These are phyloP conservation scores for Limnephilus auricula DNA, from an alignment of 2,888 invertebrate species.

Conservation along the genomic window DNA sequence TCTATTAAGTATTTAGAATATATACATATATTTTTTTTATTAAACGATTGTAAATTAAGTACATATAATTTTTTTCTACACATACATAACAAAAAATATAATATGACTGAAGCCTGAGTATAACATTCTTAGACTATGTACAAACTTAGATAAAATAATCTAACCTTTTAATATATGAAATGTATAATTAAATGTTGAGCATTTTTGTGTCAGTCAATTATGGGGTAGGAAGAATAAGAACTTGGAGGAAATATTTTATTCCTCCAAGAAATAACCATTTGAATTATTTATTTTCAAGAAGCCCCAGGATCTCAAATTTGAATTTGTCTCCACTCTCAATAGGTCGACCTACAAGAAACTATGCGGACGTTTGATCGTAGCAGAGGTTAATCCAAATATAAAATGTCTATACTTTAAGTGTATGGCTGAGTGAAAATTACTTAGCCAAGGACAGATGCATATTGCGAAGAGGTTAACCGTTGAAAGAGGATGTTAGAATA, in stretches of 20 bases:
- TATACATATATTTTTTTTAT: not conserved
- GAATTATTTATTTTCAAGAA: not conserved
- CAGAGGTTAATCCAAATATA: not conserved
- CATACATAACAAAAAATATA: constrained; percentile 2
- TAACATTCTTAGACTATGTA: not conserved
- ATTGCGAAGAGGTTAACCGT: not conserved
- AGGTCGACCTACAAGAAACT: not conserved
- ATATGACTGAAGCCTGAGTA: not conserved
- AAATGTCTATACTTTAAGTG: not conserved
- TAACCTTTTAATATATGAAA: not conserved
- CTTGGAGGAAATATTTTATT: too few relatives aligned
- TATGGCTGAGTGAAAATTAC: not conserved
- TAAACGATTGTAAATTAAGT: not conserved
- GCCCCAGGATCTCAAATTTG: not conserved
- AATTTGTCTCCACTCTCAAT: not conserved
- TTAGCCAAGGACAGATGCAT: not conserved
- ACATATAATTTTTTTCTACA: not conserved
- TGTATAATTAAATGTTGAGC: not conserved
- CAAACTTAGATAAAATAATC: not conserved
- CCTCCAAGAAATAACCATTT: not conserved
- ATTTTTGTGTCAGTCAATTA: not conserved
- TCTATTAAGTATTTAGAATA: not conserved
- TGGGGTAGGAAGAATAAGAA: not conserved
- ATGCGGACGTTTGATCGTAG: not conserved
- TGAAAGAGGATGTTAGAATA: not conserved